phyloP scores from a whole-genome alignment of 1,140 invertebrate species.

The Panagrolaimus sp. region DNA sequence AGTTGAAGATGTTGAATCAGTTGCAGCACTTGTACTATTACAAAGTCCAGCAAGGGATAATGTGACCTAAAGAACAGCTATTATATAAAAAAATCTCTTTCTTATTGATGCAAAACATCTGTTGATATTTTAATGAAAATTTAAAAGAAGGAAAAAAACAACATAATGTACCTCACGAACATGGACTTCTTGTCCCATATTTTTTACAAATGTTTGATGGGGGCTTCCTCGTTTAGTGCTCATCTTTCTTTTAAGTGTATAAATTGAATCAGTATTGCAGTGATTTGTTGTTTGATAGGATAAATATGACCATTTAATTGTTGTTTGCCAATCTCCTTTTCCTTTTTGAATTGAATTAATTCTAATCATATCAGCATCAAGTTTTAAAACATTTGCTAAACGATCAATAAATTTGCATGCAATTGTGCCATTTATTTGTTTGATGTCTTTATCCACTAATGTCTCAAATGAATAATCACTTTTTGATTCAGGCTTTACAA shows the following conservation, averaged over 20 bases:
- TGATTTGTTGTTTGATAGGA: not conserved
- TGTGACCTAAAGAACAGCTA: constrained; percentile 5
- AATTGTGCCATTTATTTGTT: not conserved
- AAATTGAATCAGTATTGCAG: not conserved
- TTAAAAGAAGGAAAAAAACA: no score
- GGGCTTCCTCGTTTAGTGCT: not conserved
- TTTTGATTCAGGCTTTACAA: not conserved
- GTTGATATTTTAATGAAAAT: not conserved
- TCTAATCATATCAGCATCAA: not conserved
- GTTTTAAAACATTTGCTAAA: not conserved
- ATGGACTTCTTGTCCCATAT: not conserved
- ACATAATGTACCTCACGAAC: not conserved
- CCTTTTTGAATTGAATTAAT: not conserved
- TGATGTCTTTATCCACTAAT: not conserved
- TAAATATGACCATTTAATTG: not conserved
- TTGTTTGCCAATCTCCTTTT: not conserved
- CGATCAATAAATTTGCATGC: constrained; percentile 12
- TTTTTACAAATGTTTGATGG: not conserved
- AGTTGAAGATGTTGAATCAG: not conserved
- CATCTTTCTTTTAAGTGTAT: not conserved
- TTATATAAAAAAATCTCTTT: not conserved
- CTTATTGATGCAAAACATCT: not conserved
- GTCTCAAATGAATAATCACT: not conserved
- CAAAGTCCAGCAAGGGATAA: not conserved
- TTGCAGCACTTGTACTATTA: not conserved